phyloP scores from a whole-genome alignment of 2,888 invertebrate genomes.

The Macrophya alboannulata region DNA sequence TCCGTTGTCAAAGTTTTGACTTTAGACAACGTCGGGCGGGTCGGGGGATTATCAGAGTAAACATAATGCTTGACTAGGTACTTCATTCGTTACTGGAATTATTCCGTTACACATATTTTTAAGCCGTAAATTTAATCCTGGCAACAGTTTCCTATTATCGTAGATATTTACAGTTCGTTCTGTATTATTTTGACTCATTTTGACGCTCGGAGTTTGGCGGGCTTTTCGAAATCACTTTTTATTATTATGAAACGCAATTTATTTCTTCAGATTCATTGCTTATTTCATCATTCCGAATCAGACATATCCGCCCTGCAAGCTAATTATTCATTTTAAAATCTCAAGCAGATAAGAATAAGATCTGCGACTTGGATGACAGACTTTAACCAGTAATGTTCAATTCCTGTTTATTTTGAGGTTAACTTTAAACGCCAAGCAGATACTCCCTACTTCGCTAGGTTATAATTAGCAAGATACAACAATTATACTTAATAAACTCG shows the following conservation, averaged over 20 bases:
- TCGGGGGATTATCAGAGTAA: slow-evolving; percentile 30
- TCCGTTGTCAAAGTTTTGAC: slow-evolving; percentile 15
- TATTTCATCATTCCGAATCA: background rate
- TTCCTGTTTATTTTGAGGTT: background rate
- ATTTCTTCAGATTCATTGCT: background rate
- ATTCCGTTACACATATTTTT: background rate
- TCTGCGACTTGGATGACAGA: background rate
- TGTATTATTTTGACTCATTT: background rate
- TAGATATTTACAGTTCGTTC: background rate
- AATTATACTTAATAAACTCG: background rate
- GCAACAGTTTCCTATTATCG: background rate
- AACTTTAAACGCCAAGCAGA: background rate
- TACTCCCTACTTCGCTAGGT: background rate
- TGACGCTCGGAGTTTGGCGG: slow-evolving; percentile 16
- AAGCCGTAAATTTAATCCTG: background rate
- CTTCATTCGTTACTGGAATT: background rate
- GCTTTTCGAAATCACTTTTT: background rate
- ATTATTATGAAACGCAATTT: background rate
- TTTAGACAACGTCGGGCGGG: background rate
- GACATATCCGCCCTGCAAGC: background rate
- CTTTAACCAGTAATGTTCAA: background rate
- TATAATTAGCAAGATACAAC: background rate
- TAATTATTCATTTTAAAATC: background rate
- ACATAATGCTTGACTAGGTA: background rate
- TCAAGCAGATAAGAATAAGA: too few species aligned